Conservation (phyloP, 1,140 invertebrate genomes). For the Eciton burchellii region DNA sequence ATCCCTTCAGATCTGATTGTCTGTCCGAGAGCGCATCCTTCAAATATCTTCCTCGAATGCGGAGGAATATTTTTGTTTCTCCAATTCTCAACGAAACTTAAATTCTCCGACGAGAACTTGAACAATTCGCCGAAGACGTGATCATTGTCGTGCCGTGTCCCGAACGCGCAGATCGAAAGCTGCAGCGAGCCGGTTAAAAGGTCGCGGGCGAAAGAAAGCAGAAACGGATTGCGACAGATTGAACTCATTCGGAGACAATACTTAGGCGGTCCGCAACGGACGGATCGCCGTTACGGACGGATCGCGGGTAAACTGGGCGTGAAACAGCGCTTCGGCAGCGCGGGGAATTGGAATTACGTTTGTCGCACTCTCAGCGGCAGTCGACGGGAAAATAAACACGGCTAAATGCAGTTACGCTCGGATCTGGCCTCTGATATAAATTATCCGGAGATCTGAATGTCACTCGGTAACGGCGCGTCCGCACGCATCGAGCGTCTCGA, state of each 20-base stretch:
- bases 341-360: constrained; percentile 55
- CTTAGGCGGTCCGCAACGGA: constrained; percentile 52
- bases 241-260: constrained; percentile 58
- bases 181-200: constrained; percentile 36
- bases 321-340: constrained; percentile 53
- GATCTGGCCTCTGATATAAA: background rate
- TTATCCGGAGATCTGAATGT: background rate
- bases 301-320: constrained; percentile 53
- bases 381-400: constrained; percentile 35
- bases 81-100: background rate
- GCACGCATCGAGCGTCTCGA: constrained; percentile 4
- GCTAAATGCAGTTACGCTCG: background rate
- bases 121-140: constrained; percentile 35
- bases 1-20: background rate
- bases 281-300: constrained; percentile 34
- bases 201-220: constrained; percentile 37
- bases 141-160: constrained; percentile 42
- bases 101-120: constrained; percentile 4
- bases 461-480: no score
- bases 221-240: constrained; percentile 50
- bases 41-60: background rate
- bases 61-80: background rate
- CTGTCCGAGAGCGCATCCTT: background rate
- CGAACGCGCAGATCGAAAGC: constrained; percentile 47
- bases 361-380: constrained; percentile 11